Base-by-base conservation (phyloP, 2,113 vertebrate genomes). In the Tachysurus fulvidraco region DNA sequence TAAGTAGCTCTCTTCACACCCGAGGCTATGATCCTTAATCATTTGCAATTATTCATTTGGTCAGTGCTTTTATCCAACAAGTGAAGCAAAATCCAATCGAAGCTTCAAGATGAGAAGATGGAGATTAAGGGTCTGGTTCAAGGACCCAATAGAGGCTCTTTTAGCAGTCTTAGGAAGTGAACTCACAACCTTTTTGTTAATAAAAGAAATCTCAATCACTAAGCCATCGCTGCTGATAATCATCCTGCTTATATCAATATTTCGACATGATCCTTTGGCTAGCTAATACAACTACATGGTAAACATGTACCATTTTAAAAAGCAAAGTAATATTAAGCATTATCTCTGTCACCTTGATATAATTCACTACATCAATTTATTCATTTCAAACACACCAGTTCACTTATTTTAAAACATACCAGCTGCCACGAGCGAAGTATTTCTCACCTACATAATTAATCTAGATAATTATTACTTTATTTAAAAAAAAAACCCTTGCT, bases 101-200 rank as follows among this genome's bases (percentile, higher is more conserved):
- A 41, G 55, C 25, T 28, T 30, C 54, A 25, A 78, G 50, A 12
- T 54, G 50, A 78, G 74, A 78, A 54, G 74, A 30, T 81, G 78
- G 78, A 81, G 78, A 81, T 81, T 59, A 81, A 81, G 55, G 30
- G 78, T 81, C 21, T 81, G 8, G 4, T 9, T 80, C 28, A 25
- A 81, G 55, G 30, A 60, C 30, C 30, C 9, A 23, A 16, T 44
- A 81, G 30, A 41, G 78, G 57, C 36, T 81, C 55, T 81, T 25
- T 59, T 41, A 7, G 30, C 57, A 60, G 30, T 81, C 55, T 81
- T 81, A 7, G 5, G 55, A 44, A 23, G 28, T 81, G 30, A 81
- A 41, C 55, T 81, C 36, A 28, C 25, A 78, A 78, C 74, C 74
- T 77, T 77, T 52, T n/a, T 2, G 13, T 17, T 74, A 50, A 11